Base-by-base conservation (phyloP, 1,140 invertebrate genomes). In the Myzus persicae region DNA sequence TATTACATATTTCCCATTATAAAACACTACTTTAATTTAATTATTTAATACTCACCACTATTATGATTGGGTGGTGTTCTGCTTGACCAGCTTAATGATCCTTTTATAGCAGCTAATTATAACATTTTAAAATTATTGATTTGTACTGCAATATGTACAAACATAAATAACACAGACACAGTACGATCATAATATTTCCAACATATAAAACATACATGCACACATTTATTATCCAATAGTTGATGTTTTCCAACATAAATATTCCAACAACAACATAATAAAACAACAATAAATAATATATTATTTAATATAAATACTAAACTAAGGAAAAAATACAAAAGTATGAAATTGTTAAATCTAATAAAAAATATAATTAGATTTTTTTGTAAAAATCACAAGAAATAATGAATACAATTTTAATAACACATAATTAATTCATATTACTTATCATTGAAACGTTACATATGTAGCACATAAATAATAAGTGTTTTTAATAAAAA, bases 171-270 rank as follows among this genome's bases (percentile, higher is more conserved):
- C 11, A 36, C 11, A 36, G 11, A 36, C 3, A 76, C 11, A 76
- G 9, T 76, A 76, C n/a, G 4, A 18, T 18, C 67, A 76, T 76
- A 76, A 76, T 14, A 76, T 76, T 36, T 18, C 26, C 31, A 76
- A 31, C 67, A 76, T 76, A 76, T 76, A 76, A n/a, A 76, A n/a
- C n/a, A 76, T 76, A 76, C n/a, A 76, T 36, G n/a, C 67, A 76
- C 31, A 76, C 67, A 36, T 76, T 76, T 31, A 76, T 18, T 20
- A 0, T n/a, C 67, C 11, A 76, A 36, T 36, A 76, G 5, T 36
- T 36, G 31, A 11, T 36, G 0, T 59, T 59, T 59, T 76, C 5
- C 11, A 76, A 14, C 67, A 14, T 36, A 18, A 14, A 76, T n/a
- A 18, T 76, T n/a, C n/a, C n/a, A n/a, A n/a, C n/a, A 1, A 46